Percentiles rank a stretch among this genome's conserved stretches.
These are phyloP conservation scores for Bothrops jararaca DNA, from an alignment of 2,113 vertebrate genomes.

Conservation along the genomic window DNA sequence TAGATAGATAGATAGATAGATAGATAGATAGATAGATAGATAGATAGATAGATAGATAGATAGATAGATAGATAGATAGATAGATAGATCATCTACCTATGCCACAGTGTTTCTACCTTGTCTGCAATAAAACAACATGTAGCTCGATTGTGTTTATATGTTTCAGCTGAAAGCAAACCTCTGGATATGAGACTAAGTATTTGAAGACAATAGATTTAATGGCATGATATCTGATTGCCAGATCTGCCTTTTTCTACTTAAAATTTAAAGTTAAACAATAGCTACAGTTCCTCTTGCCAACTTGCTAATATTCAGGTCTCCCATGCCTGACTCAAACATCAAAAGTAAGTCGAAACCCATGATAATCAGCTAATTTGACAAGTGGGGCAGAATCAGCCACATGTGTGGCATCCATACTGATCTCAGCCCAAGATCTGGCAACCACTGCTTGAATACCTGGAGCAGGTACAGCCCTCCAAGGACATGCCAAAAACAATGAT, in stretches of 20 bases:
- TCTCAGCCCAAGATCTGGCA: neutral
- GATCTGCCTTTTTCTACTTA: neutral
- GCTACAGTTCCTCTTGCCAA: neutral
- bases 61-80: neutral
- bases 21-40: neutral
- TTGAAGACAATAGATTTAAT: neutral
- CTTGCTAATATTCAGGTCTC: neutral
- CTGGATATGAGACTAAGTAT: neutral
- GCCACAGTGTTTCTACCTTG: neutral
- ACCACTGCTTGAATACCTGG: neutral
- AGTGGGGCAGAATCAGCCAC: neutral
- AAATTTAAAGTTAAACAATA: neutral
- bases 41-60: no score
- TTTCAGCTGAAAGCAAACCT: neutral
- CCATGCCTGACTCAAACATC: neutral
- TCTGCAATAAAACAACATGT: neutral
- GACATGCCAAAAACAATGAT: neutral
- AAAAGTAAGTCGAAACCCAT: neutral
- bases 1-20: neutral
- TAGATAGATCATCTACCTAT: neutral
- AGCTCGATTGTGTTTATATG: neutral
- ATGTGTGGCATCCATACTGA: neutral
- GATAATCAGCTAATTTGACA: neutral
- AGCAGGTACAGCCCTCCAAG: neutral
- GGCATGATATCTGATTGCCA: neutral